phyloP scores from a whole-genome alignment of 2,888 invertebrate genomes.

The Cerceris rybyensis region DNA sequence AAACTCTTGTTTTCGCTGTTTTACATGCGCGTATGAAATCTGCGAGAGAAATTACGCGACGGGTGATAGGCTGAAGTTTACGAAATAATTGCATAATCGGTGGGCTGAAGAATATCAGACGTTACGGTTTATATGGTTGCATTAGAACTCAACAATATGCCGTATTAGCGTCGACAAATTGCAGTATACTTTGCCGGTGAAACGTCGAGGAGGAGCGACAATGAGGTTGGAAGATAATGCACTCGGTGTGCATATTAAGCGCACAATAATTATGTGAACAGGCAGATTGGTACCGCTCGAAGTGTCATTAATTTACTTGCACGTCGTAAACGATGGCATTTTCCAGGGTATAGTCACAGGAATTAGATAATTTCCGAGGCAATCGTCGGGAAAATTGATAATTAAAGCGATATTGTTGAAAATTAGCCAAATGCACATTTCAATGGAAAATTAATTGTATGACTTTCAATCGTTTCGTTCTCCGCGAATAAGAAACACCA shows the following conservation, averaged over 20 bases:
- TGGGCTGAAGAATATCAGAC: constrained; percentile 22
- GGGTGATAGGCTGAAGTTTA: neutral
- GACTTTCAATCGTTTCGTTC: no score
- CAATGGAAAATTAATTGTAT: no score
- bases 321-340: neutral
- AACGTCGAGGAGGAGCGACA: constrained; percentile 53
- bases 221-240: constrained; percentile 45
- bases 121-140: constrained; percentile 14
- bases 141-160: constrained; percentile 36
- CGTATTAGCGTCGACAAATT: constrained; percentile 34
- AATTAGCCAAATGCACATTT: no score
- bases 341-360: no score
- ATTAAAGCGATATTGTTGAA: no score
- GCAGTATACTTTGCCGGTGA: constrained; percentile 38
- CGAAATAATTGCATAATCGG: constrained; percentile 17
- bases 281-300: constrained; percentile 13
- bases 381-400: no score
- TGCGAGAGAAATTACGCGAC: neutral
- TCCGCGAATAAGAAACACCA: no score
- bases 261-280: constrained; percentile 11
- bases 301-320: neutral
- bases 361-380: no score
- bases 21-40: neutral
- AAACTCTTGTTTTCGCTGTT: constrained; percentile 2
- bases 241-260: constrained; percentile 42